Conservation (phyloP, 2,888 invertebrate genomes). For the Polydrusus cervinus region DNA sequence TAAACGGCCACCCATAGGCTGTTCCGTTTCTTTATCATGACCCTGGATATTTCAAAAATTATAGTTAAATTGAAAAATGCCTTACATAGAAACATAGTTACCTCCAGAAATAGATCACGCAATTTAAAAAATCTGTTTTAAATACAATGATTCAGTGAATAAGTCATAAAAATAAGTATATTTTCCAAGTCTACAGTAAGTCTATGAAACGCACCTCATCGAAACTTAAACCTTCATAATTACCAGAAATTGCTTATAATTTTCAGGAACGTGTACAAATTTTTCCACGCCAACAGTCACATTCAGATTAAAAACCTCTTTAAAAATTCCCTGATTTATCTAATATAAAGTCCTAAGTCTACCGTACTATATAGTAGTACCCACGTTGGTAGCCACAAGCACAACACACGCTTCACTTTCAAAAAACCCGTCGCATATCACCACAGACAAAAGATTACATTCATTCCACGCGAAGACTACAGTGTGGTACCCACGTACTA, state of each 20-base stretch:
- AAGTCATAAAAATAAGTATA: too few relatives aligned
- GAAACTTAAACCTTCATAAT: too few relatives aligned
- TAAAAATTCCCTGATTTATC: background rate
- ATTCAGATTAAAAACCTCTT: background rate
- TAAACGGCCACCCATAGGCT: too few relatives aligned
- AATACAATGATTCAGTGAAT: too few relatives aligned
- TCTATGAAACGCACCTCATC: too few relatives aligned
- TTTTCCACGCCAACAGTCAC: background rate
- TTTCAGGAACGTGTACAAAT: background rate
- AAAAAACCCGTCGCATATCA: conserved; percentile 27
- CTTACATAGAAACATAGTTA: too few relatives aligned
- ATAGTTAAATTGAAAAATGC: too few relatives aligned
- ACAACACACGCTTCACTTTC: conserved; percentile 29
- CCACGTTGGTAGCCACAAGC: conserved; percentile 13
- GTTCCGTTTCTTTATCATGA: too few relatives aligned
- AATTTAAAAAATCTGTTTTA: background rate
- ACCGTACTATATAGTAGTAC: conserved; percentile 30
- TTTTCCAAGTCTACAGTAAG: too few relatives aligned
- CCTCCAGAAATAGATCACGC: too few relatives aligned
- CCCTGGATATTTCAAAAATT: too few relatives aligned
- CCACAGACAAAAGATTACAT: conserved; percentile 37
- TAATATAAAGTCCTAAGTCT: conserved; percentile 7
- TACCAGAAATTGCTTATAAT: too few relatives aligned
- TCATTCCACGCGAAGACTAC: conserved; percentile 21
- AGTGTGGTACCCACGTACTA: conserved; percentile 7